A percentile compares a stretch with the other conserved stretches of the same genome.
These are phyloP conservation scores for Podarcis lilfordi DNA, from an alignment of 2,797 vertebrate species.

Conservation along the genomic window DNA sequence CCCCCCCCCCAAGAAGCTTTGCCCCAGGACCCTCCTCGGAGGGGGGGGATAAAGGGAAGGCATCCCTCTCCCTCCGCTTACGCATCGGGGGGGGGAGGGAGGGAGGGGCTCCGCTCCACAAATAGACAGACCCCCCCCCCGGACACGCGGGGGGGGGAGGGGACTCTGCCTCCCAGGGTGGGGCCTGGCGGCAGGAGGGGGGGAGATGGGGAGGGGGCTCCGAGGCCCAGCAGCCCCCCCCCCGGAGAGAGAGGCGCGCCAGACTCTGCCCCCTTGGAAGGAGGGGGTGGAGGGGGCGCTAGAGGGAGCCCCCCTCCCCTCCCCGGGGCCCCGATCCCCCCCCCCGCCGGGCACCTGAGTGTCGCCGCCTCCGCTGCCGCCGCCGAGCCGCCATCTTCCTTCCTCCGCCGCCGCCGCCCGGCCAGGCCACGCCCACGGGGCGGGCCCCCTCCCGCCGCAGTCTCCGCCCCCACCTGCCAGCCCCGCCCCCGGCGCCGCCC, in stretches of 20 bases:
- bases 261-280: too few relatives aligned
- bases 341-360: not conserved
- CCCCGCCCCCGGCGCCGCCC: not conserved
- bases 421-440: constrained; percentile 18
- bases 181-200: not conserved
- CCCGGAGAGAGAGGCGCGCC: too few relatives aligned
- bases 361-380: not conserved
- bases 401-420: not conserved
- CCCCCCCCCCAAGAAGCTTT: too few relatives aligned
- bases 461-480: constrained; percentile 9
- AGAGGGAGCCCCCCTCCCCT: not conserved
- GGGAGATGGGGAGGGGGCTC: not conserved
- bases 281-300: not conserved
- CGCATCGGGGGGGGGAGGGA: too few relatives aligned
- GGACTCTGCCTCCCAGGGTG: not conserved
- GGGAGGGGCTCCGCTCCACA: not conserved
- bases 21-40: too few relatives aligned
- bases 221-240: too few relatives aligned
- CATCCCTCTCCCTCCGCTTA: too few relatives aligned
- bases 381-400: constrained; percentile 1
- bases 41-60: too few relatives aligned
- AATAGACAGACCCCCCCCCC: not conserved
- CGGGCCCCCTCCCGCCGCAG: not conserved
- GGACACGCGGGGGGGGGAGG: not conserved
- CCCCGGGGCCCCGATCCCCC: too few relatives aligned